Evolutionary conservation across 2,113 vertebrate species (phyloP).

Genomic region (Neotragus pygmaeus): DNA sequence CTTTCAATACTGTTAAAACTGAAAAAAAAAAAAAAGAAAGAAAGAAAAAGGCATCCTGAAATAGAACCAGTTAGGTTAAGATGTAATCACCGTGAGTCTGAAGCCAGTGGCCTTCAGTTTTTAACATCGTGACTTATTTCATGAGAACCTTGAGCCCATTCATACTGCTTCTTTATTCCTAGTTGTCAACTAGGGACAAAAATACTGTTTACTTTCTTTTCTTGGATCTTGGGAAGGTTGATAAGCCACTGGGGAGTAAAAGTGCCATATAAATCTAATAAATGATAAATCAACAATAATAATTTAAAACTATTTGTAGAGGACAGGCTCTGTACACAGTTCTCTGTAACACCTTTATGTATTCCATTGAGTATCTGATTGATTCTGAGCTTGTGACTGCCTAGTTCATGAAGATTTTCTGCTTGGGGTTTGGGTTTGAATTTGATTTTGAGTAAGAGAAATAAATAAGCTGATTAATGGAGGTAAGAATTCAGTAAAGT

Average conservation of each 20-base stretch:
- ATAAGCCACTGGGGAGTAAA: neutral
- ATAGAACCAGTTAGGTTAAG: neutral
- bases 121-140: neutral
- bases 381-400: neutral
- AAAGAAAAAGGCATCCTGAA: neutral
- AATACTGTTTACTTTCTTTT: neutral
- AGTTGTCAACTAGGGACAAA: neutral
- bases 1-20: slow-evolving; percentile 15
- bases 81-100: neutral
- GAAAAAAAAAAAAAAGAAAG: neutral
- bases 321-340: neutral
- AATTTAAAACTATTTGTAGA: neutral
- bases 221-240: neutral
- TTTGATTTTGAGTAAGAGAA: slow-evolving; percentile 28
- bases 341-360: neutral
- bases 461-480: slow-evolving; percentile 5
- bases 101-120: neutral
- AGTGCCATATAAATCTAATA: neutral
- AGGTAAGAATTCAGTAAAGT: neutral
- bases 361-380: neutral
- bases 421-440: neutral
- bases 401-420: neutral
- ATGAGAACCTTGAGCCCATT: neutral
- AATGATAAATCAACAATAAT: neutral
- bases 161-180: neutral